phyloP scores from a whole-genome alignment of 1,140 invertebrate genomes.

The Arion vulgaris region DNA sequence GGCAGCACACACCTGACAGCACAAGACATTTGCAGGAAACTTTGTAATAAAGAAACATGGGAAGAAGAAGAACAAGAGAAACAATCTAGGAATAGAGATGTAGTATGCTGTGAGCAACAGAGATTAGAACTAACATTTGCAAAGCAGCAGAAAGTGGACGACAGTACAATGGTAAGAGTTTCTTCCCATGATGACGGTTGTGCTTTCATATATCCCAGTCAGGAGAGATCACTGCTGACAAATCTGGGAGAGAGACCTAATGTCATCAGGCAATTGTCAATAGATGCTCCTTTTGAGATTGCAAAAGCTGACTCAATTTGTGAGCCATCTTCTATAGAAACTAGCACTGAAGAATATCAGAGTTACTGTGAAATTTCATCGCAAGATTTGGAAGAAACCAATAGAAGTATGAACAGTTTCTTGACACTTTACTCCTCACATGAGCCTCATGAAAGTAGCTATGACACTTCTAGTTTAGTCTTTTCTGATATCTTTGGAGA shows the following conservation, averaged over 20 bases:
- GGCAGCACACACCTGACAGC: too few relatives aligned
- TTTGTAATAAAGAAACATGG: too few relatives aligned
- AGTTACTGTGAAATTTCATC: background rate
- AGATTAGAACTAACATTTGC: too few relatives aligned
- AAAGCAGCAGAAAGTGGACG: too few relatives aligned
- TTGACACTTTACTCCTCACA: background rate
- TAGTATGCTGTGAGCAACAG: too few relatives aligned
- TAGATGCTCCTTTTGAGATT: background rate
- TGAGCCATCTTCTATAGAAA: background rate
- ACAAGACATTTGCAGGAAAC: too few relatives aligned
- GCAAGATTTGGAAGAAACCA: background rate
- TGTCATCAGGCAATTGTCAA: background rate
- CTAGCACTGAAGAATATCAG: background rate
- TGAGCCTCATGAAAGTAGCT: background rate
- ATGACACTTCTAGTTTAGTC: conserved; percentile 24
- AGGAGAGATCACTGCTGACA: background rate
- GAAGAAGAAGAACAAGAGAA: too few relatives aligned
- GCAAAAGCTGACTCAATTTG: background rate
- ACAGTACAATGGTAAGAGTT: too few relatives aligned
- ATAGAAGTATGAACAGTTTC: background rate
- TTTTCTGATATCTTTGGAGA: conserved; percentile 3
- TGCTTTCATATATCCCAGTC: too few relatives aligned
- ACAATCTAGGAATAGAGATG: too few relatives aligned
- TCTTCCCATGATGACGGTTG: too few relatives aligned
- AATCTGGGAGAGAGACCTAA: background rate